Conservation (phyloP, 1,140 invertebrate genomes). For the Psilanteris sp. region DNA sequence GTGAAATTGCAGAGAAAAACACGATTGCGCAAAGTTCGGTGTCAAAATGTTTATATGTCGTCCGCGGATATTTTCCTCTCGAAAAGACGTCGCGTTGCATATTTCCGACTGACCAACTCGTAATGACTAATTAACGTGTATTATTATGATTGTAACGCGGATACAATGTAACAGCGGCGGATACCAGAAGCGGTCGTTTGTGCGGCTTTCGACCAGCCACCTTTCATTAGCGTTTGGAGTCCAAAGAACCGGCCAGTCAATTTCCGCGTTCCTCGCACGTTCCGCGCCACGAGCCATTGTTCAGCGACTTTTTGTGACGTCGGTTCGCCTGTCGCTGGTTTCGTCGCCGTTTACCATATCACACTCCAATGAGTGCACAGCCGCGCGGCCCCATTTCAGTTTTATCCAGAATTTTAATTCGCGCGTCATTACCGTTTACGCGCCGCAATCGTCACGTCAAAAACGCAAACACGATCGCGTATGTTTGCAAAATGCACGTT, state of each 20-base stretch:
- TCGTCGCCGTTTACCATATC: conserved; percentile 13
- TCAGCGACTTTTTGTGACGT: conserved; percentile 21
- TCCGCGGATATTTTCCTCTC: too few relatives aligned
- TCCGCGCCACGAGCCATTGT: conserved; percentile 16
- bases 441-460: too few relatives aligned
- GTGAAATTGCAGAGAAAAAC: too few relatives aligned
- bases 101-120: conserved; percentile 3
- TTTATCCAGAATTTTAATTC: too few relatives aligned
- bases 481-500: too few relatives aligned
- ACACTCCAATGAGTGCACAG: conserved; percentile 2
- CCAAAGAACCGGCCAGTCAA: conserved; percentile 22
- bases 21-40: too few relatives aligned
- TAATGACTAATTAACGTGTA: conserved; percentile 7
- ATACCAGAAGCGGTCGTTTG: conserved; percentile 35
- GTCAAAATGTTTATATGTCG: too few relatives aligned
- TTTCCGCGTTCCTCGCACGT: conserved; percentile 53
- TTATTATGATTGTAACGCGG: conserved; percentile 21
- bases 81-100: conserved; percentile 1
- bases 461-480: too few relatives aligned
- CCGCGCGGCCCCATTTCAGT: too few relatives aligned
- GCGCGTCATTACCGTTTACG: too few relatives aligned
- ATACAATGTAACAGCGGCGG: background rate
- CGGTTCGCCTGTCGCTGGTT: conserved; percentile 7
- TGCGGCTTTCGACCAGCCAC: conserved; percentile 37
- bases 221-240: conserved; percentile 49